Evolutionary conservation across 2,797 vertebrate species (phyloP), one percentile per base, ranked within the genome.

Genomic region (Denticeps clupeoides): DNA sequence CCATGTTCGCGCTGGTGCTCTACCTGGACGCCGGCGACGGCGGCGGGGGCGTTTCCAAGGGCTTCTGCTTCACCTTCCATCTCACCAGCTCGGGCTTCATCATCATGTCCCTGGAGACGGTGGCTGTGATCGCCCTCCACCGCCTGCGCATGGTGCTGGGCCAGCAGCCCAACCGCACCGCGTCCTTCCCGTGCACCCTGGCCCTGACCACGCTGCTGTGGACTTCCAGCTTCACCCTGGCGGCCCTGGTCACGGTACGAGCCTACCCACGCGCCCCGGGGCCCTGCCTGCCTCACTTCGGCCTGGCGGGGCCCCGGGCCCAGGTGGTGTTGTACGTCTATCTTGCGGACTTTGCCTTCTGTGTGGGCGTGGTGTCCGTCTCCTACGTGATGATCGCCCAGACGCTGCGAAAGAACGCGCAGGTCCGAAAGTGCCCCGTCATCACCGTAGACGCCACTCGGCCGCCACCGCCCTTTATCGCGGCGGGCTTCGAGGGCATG

Each of bases 31-130:
- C 88, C 0, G 77, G 83, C 0, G 63, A 67, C 0, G 66, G 70
- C 4, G 73, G 55, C 2, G 72, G 70, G 0, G 79, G 82, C 0
- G 77, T 94, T 5, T 90, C 93, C 0, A 86, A 84, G 21, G 81
- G 88, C 3, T 91, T 99, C 72, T 99, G 95, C 78, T 95, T 95
- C 28, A 77, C 91, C 55, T 96, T 97, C 71, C 94, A 95, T 70
- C 73, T 98, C 58, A 91, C 90, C 65, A 90, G 89, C 56, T 90
- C 89, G 0, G 92, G 89, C 47, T 95, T 95, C 75, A 87, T 95
- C 73, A 90, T 99, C 72, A 91, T 98, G 90, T 98, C 94, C 1
- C 82, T 99, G 52, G 89, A 99, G 80, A 96, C 89, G 0, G 95
- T 94, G 43, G 93, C 95, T 0, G 89, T 88, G 52, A 99, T 99